A percentile compares a stretch with the other conserved stretches of the same genome.
These are phyloP conservation scores for Campoletis raptor DNA, from an alignment of 2,888 invertebrate genomes.

Conservation along the genomic window DNA sequence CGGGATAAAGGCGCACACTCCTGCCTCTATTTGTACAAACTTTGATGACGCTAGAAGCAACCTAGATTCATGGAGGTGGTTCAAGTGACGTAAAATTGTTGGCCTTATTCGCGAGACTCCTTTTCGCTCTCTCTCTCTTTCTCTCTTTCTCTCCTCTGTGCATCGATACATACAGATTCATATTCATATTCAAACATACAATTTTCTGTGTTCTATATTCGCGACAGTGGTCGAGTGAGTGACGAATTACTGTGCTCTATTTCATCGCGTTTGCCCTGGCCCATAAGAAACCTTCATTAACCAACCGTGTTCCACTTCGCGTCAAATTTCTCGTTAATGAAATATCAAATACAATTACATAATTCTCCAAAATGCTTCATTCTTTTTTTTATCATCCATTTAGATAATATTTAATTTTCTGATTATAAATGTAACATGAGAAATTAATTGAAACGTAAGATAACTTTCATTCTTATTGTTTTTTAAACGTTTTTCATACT, in stretches of 20 bases:
- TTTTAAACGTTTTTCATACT: background rate
- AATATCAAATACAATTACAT: background rate
- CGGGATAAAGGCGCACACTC: constrained; percentile 22
- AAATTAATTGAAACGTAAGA: background rate
- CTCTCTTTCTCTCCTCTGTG: background rate
- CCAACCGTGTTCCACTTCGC: background rate
- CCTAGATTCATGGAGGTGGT: constrained; percentile 65
- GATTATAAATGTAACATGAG: background rate
- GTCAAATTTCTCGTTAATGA: background rate
- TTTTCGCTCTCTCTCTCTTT: constrained; percentile 14
- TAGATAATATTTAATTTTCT: background rate
- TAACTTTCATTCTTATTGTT: background rate
- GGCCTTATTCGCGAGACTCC: constrained; percentile 64
- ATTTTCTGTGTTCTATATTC: constrained; percentile 55
- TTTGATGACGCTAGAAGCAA: constrained; percentile 70
- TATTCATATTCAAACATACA: constrained; percentile 8
- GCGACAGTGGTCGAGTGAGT: constrained; percentile 13
- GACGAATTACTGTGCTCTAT: constrained; percentile 51
- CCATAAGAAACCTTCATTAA: background rate
- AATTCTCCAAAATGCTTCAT: background rate
- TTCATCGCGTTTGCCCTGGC: constrained; percentile 45
- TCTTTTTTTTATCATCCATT: background rate
- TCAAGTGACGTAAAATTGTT: constrained; percentile 65
- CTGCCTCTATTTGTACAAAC: constrained; percentile 56
- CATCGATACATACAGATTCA: constrained; percentile 10